phyloP scores from a whole-genome alignment of 1,140 invertebrate genomes.

The Drosophila elegans region DNA sequence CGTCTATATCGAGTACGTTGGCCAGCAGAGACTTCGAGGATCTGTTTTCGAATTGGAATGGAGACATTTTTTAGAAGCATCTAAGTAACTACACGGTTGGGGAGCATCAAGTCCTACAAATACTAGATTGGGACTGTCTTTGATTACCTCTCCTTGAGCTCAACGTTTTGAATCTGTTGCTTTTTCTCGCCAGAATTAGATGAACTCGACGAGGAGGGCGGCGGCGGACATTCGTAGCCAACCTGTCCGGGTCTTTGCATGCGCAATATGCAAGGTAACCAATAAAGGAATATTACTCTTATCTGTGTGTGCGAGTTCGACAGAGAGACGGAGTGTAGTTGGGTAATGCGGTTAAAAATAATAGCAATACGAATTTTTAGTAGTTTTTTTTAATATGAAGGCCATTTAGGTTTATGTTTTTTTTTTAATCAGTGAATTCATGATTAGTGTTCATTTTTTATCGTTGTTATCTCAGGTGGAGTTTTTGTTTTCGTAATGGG shows the following conservation, averaged over 20 bases:
- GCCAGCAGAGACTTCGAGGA: slow-evolving; percentile 95
- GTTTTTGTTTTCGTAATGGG: slow-evolving; percentile 8
- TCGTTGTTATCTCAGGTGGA: slow-evolving; percentile 14
- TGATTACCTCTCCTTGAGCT: slow-evolving; percentile 84
- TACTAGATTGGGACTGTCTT: slow-evolving; percentile 1
- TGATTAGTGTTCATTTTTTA: slow-evolving; percentile 19
- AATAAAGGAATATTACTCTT: slow-evolving; percentile 96
- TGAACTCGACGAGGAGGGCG: slow-evolving; percentile 86
- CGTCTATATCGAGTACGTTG: slow-evolving; percentile 97
- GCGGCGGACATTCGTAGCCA: slow-evolving; percentile 86
- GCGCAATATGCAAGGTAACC: slow-evolving; percentile 97
- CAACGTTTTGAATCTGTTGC: slow-evolving; percentile 84
- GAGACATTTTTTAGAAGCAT: not conserved
- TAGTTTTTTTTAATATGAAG: slow-evolving; percentile 44
- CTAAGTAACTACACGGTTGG: not conserved
- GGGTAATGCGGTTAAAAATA: slow-evolving; percentile 82
- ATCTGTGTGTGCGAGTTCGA: slow-evolving; percentile 88
- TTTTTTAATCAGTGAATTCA: slow-evolving; percentile 18
- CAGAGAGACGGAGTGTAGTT: slow-evolving; percentile 78
- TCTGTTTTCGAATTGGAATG: slow-evolving; percentile 61
- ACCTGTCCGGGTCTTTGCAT: slow-evolving; percentile 95
- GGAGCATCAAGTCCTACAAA: too few relatives aligned
- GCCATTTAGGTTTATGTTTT: slow-evolving; percentile 27
- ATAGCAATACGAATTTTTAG: slow-evolving; percentile 76
- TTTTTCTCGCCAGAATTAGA: slow-evolving; percentile 85